Conservation (phyloP, 1,140 invertebrate genomes). For the Caenorhabditis brenneri region DNA sequence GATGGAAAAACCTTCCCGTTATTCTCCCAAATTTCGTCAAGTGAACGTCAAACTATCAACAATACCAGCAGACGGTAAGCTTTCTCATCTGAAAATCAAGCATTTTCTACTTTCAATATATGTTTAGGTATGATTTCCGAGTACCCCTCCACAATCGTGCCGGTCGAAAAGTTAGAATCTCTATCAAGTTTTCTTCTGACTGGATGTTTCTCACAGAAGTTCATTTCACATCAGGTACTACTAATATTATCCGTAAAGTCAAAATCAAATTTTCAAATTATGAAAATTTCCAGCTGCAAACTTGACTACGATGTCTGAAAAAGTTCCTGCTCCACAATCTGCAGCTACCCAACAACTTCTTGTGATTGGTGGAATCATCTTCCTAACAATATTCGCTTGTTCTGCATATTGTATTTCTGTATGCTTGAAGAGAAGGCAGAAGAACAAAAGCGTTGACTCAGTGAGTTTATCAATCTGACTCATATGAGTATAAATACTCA, state of each 20-base stretch:
- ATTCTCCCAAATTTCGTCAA: conserved; percentile 42
- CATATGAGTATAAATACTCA: background rate
- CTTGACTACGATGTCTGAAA: background rate
- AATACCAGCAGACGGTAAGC: conserved; percentile 43
- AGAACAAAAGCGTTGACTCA: conserved; percentile 26
- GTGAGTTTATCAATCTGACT: background rate
- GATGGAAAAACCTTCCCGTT: conserved; percentile 46
- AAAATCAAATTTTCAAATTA: background rate
- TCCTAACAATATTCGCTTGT: background rate
- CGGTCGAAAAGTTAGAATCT: conserved; percentile 42
- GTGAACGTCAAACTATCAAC: conserved; percentile 17
- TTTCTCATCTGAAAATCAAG: no score
- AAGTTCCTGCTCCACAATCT: background rate
- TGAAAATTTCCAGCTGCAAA: background rate
- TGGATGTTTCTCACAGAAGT: conserved; percentile 55
- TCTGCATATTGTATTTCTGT: background rate
- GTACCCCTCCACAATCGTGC: conserved; percentile 45
- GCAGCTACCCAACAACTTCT: background rate
- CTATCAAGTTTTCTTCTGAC: conserved; percentile 48
- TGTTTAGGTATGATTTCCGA: conserved; percentile 23
- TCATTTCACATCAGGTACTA: conserved; percentile 53
- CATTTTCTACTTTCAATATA: background rate
- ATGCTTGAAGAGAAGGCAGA: conserved; percentile 2
- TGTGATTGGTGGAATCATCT: conserved; percentile 2
- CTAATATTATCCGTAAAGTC: background rate